Evolutionary conservation across 2,888 invertebrate species (phyloP).

Genomic region (Psococerastis gibbosa): DNA sequence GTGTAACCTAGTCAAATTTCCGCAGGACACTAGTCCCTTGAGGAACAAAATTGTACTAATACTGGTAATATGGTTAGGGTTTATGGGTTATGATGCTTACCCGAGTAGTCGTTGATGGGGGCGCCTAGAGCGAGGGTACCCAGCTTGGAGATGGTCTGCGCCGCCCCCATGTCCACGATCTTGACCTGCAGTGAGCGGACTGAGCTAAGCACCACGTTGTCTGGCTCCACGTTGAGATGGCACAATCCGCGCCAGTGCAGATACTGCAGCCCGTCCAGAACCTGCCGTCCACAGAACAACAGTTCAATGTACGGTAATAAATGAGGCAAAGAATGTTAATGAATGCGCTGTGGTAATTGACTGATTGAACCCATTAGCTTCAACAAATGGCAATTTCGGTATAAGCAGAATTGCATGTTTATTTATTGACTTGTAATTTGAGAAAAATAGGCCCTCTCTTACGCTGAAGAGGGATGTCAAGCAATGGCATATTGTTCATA

Average conservation of each 20-base stretch:
- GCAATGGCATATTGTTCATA: too few relatives aligned
- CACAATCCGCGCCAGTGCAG: conserved; percentile 85
- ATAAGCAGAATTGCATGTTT: too few relatives aligned
- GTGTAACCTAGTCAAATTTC: neutral
- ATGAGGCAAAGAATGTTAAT: too few relatives aligned
- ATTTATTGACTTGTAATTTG: too few relatives aligned
- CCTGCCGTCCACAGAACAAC: too few relatives aligned
- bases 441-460: too few relatives aligned
- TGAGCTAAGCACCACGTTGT: conserved; percentile 83
- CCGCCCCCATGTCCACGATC: conserved; percentile 79
- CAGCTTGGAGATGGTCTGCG: conserved; percentile 60
- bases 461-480: too few relatives aligned
- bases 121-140: conserved; percentile 51
- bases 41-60: neutral
- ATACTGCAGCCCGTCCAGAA: conserved; percentile 80
- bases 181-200: conserved; percentile 73
- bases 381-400: too few relatives aligned
- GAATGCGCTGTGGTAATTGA: too few relatives aligned
- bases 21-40: too few relatives aligned
- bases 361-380: too few relatives aligned
- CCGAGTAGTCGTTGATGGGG: conserved; percentile 56
- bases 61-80: neutral
- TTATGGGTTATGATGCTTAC: conserved; percentile 24
- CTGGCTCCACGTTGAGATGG: conserved; percentile 81
- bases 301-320: too few relatives aligned